Conservation (phyloP, 2,113 vertebrate species). For the Myrmecobius fasciatus region DNA sequence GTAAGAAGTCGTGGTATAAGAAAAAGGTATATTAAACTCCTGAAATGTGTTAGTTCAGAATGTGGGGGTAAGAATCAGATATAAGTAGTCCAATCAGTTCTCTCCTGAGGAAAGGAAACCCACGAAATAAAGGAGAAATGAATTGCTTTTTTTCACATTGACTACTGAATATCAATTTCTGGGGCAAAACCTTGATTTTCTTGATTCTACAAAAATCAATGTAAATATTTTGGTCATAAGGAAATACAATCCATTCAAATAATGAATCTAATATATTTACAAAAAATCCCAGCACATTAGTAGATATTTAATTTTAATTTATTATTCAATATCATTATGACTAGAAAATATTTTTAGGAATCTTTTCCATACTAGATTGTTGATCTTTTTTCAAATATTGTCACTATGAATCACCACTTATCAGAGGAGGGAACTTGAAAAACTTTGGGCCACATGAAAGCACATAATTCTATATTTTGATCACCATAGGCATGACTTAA, state of each 20-base stretch:
- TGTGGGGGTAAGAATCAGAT: neutral
- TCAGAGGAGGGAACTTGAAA: conserved; percentile 10
- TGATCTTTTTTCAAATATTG: conserved; percentile 29
- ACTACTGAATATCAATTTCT: neutral
- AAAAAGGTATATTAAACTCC: neutral
- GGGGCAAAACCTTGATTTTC: neutral
- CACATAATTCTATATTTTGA: neutral
- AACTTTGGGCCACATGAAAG: neutral
- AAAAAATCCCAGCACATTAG: conserved; percentile 68
- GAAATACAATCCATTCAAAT: neutral
- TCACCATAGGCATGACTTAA: neutral
- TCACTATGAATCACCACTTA: neutral
- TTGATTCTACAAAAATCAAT: neutral
- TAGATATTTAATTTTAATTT: conserved; percentile 52
- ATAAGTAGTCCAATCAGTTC: neutral
- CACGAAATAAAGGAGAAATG: neutral
- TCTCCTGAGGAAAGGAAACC: neutral
- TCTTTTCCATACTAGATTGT: conserved; percentile 39
- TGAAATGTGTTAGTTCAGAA: neutral
- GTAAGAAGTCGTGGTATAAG: too few species aligned
- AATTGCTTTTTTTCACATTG: neutral
- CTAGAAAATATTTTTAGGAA: conserved; percentile 42
- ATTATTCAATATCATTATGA: conserved; percentile 62
- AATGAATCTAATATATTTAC: conserved; percentile 2
- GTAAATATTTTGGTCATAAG: neutral